phyloP scores from a whole-genome alignment of 2,797 vertebrate species.

The Bryconaethiops microstoma region DNA sequence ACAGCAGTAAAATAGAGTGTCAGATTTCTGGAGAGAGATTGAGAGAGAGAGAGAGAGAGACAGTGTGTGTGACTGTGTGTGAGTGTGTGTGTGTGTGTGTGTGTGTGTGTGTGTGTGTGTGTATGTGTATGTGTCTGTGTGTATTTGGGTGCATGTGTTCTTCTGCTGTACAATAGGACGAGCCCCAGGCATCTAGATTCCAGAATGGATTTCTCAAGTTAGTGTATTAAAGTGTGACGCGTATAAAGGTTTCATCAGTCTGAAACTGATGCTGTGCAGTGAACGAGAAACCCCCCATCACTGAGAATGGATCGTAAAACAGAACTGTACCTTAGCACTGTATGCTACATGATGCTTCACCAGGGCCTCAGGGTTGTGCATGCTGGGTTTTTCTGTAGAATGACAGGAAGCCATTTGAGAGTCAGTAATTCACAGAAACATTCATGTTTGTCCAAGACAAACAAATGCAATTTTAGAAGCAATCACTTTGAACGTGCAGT shows the following conservation, averaged over 20 bases:
- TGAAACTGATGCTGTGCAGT: background rate
- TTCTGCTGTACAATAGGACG: background rate
- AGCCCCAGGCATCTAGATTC: background rate
- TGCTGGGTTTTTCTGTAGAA: constrained; percentile 86
- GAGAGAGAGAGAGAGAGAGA: too few relatives aligned
- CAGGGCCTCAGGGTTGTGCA: constrained; percentile 86
- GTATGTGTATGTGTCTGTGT: background rate
- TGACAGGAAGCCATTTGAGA: background rate
- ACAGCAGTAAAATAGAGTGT: background rate
- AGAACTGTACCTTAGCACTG: constrained; percentile 84
- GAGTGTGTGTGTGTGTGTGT: constrained; percentile 5
- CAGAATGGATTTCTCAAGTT: constrained; percentile 29
- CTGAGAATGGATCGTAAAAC: constrained; percentile 3
- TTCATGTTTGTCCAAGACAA: background rate
- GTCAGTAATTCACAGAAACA: background rate
- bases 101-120: background rate
- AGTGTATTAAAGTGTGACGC: background rate
- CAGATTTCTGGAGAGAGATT: background rate
- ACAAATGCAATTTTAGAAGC: background rate
- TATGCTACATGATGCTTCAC: constrained; percentile 87
- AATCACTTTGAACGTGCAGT: background rate
- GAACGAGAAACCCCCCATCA: background rate
- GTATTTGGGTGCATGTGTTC: background rate
- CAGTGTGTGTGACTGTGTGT: too few relatives aligned
- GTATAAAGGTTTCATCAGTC: constrained; percentile 7